Base-by-base conservation (phyloP, 2,888 invertebrate species). In the Lamproptera curius region DNA sequence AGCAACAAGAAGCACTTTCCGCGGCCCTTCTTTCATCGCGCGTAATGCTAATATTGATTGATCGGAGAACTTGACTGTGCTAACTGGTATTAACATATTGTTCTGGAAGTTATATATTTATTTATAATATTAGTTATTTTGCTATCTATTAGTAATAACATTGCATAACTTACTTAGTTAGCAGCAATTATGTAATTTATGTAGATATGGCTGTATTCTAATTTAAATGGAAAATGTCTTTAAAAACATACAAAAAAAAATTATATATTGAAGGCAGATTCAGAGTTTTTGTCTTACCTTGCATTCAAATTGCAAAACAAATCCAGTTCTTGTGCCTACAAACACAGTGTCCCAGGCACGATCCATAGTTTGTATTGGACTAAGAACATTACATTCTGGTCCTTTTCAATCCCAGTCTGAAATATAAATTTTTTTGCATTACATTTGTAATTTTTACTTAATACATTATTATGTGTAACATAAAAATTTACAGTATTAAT, bases 361-460 rank as follows among this genome's bases (percentile, higher is more conserved):
- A 57, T 94, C 94, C 89, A 94, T 92, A 13, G 94, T 93, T 64
- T 94, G 94, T 52, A 94, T 88, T 0, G 93, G 91, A 63, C 91
- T 91, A 4, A 89, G 82, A 1, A 92, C 77, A 54, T 88, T 81
- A 53, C 88, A 85, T 34, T 88, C 85, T 1, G 85, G 82, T 2
- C 89, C 81, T 45, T 89, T 61, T 89, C 87, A 46, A 83, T 60
- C 0, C 89, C 90, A 40, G 83, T 89, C 91, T 91, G 73, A 46
- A 83, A 77, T 51, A 33, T 33, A 2, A 16, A 49, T 33, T 10
- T 35, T 35, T 14, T 13, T 6, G 16, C n/a, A n/a, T n/a, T n/a
- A n/a, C n/a, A n/a, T n/a, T n/a, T n/a, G n/a, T n/a, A n/a, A n/a
- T n/a, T n/a, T n/a, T n/a, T n/a, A n/a, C n/a, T n/a, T n/a, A n/a